Evolutionary conservation across 1,140 invertebrate species (phyloP).

Genomic region (Ylistrum balloti): DNA sequence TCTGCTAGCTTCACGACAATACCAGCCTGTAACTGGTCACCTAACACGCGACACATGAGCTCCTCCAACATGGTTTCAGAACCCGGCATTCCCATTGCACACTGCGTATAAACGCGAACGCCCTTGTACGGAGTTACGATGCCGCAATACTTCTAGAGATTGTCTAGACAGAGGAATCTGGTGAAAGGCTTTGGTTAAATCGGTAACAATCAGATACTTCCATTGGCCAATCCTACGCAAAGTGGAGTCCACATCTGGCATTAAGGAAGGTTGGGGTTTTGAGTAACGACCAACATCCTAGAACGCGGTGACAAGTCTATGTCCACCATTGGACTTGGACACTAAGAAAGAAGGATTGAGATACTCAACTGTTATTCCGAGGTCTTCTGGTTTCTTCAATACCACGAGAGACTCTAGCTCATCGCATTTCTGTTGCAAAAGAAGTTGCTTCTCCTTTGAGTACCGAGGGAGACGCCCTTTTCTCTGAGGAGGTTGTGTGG

Average conservation of each 20-base stretch:
- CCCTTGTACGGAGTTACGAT: conserved; percentile 59
- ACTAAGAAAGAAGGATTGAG: conserved; percentile 63
- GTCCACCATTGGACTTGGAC: conserved; percentile 47
- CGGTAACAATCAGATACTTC: conserved; percentile 57
- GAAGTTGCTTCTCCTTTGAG: conserved; percentile 50
- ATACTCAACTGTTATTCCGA: conserved; percentile 51
- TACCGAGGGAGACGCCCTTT: conserved; percentile 65
- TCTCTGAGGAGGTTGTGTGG: conserved; percentile 62
- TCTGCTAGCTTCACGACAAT: conserved; percentile 50
- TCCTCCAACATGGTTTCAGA: conserved; percentile 64
- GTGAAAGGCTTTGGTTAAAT: conserved; percentile 63
- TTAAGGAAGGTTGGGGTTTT: conserved; percentile 57
- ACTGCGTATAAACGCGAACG: conserved; percentile 56
- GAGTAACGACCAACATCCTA: conserved; percentile 56
- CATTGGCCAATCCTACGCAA: conserved; percentile 60
- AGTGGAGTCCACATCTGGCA: conserved; percentile 63
- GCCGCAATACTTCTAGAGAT: conserved; percentile 64
- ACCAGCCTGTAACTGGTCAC: conserved; percentile 60
- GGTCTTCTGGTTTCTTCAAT: conserved; percentile 55
- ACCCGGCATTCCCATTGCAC: conserved; percentile 66
- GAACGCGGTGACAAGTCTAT: conserved; percentile 35
- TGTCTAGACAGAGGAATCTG: conserved; percentile 60
- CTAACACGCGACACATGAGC: conserved; percentile 62
- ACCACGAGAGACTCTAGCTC: conserved; percentile 54
- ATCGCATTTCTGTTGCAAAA: conserved; percentile 53